These are phyloP conservation scores for Paedocypris micromegethes DNA, from an alignment of 2,797 vertebrate genomes.

Conservation along the genomic window DNA sequence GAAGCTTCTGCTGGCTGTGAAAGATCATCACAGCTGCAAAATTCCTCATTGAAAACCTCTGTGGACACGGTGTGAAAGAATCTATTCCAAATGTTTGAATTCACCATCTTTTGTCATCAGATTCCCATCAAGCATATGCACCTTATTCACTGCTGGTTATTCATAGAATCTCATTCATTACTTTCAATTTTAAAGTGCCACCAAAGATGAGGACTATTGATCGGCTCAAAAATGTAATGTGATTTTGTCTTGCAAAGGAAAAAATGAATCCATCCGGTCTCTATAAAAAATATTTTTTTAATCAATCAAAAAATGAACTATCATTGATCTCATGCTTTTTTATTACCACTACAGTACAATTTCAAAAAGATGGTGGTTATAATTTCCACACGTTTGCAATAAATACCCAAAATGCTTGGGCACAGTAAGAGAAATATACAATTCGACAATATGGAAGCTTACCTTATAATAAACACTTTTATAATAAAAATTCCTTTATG, in stretches of 20 bases:
- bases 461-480: no score
- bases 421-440: no score
- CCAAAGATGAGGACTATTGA: conserved; percentile 33
- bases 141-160: conserved; percentile 19
- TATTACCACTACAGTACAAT: no score
- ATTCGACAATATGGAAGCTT: no score
- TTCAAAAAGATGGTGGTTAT: no score
- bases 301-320: no score
- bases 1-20: neutral
- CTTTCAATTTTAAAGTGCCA: conserved; percentile 29
- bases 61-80: neutral
- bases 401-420: no score
- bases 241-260: conserved; percentile 28
- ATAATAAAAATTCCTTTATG: no score
- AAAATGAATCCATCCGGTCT: conserved; percentile 10
- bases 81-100: conserved; percentile 1
- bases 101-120: conserved; percentile 42
- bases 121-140: conserved; percentile 8
- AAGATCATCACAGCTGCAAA: neutral
- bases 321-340: no score
- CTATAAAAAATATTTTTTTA: no score
- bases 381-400: no score
- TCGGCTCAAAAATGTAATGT: conserved; percentile 31
- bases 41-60: conserved; percentile 7
- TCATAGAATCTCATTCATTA: conserved; percentile 30